These are phyloP conservation scores for Dermolepida albohirtum DNA, from an alignment of 2,888 invertebrate genomes.

Conservation along the genomic window DNA sequence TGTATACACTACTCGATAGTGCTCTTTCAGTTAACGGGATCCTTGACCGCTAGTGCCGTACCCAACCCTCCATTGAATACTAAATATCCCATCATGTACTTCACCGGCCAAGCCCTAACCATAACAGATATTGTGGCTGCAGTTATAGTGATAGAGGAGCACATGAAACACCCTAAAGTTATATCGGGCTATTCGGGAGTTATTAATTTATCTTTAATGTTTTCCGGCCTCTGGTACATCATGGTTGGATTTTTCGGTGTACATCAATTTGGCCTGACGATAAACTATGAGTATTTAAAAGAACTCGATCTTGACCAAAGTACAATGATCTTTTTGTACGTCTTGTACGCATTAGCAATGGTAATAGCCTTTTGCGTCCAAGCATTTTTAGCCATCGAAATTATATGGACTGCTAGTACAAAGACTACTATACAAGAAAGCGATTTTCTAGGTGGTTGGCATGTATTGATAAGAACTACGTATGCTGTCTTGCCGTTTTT, in stretches of 20 bases:
- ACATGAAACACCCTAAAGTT: slow-evolving; percentile 14
- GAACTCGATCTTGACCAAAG: background rate
- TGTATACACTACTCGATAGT: background rate
- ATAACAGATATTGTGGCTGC: slow-evolving; percentile 5
- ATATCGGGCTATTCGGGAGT: slow-evolving; percentile 11
- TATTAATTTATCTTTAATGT: slow-evolving; percentile 2
- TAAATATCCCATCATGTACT: background rate
- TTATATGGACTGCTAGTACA: background rate
- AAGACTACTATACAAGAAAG: background rate
- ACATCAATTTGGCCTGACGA: background rate
- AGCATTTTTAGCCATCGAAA: background rate
- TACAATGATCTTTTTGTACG: background rate
- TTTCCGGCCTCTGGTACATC: slow-evolving; percentile 10
- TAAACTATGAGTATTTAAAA: background rate
- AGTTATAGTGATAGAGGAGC: background rate
- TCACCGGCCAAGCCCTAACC: background rate
- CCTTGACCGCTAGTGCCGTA: background rate
- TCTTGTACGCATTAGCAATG: background rate
- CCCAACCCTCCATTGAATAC: background rate
- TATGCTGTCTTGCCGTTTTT: slow-evolving; percentile 12
- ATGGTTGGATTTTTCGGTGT: slow-evolving; percentile 10
- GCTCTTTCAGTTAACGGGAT: slow-evolving; percentile 7
- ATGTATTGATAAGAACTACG: background rate
- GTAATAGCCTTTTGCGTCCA: background rate
- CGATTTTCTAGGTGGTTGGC: background rate